phyloP scores from a whole-genome alignment of 2,797 vertebrate genomes.

The Merluccius polli region DNA sequence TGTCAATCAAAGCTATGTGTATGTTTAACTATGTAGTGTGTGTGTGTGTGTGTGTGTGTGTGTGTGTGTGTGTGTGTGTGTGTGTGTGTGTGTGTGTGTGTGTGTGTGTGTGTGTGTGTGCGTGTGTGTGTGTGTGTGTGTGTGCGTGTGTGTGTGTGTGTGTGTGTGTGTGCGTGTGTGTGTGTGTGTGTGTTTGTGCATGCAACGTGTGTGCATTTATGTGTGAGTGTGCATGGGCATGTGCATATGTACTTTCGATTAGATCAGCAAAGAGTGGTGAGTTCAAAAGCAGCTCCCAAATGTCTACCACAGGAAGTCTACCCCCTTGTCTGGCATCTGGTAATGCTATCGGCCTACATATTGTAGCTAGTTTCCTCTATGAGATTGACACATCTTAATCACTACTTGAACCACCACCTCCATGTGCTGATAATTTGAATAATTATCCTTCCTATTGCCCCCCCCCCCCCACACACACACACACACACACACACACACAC shows the following conservation, averaged over 20 bases:
- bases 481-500: background rate
- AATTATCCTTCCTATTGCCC: background rate
- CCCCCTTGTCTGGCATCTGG: constrained; percentile 67
- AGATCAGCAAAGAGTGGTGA: constrained; percentile 9
- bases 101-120: background rate
- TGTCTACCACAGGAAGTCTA: constrained; percentile 54
- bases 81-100: background rate
- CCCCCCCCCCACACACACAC: background rate
- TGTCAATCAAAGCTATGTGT: background rate
- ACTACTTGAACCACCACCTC: background rate
- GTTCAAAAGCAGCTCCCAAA: constrained; percentile 24
- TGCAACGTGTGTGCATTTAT: constrained; percentile 6
- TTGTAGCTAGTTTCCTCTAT: background rate
- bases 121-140: background rate
- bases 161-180: background rate
- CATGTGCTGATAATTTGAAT: constrained; percentile 1
- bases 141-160: background rate
- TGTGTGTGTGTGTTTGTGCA: constrained; percentile 5
- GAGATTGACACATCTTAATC: background rate
- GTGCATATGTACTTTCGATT: constrained; percentile 15
- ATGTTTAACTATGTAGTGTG: background rate
- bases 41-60: background rate
- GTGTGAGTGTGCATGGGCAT: constrained; percentile 6
- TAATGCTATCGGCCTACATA: constrained; percentile 62
- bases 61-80: background rate